These are phyloP conservation scores for Diphyllodes magnificus DNA, from an alignment of 2,113 vertebrate genomes.

Conservation along the genomic window DNA sequence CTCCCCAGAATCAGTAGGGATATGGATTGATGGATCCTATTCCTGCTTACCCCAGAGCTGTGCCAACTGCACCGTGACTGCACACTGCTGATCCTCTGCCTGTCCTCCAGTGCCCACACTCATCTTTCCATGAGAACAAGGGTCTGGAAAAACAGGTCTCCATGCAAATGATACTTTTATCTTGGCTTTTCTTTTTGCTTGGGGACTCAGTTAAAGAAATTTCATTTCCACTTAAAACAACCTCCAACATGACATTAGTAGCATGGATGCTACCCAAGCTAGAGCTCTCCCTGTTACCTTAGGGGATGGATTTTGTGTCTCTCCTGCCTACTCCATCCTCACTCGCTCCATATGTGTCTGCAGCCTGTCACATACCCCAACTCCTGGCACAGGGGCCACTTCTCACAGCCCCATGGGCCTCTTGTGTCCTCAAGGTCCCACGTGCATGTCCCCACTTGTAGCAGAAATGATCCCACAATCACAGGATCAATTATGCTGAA, in stretches of 20 bases:
- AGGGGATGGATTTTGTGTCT: background rate
- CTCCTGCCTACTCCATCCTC: background rate
- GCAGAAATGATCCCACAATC: background rate
- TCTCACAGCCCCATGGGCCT: background rate
- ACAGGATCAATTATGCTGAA: background rate
- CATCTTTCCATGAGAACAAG: background rate
- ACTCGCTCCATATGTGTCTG: accelerated
- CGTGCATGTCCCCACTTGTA: background rate
- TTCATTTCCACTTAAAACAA: background rate
- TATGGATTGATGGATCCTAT: background rate
- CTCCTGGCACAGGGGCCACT: background rate
- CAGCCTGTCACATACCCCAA: background rate
- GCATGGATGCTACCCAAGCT: background rate
- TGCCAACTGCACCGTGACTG: background rate
- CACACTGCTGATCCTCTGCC: background rate
- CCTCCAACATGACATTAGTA: background rate
- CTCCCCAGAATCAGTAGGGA: background rate
- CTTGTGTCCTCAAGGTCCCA: background rate
- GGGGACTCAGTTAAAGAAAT: background rate
- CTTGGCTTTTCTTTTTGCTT: background rate
- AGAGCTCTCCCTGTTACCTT: background rate
- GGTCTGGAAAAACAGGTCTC: background rate
- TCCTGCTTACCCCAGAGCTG: background rate
- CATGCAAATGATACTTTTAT: background rate
- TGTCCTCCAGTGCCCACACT: accelerated